Evolutionary conservation across 2,888 invertebrate species (phyloP).

Genomic region (Desoria tigrina): DNA sequence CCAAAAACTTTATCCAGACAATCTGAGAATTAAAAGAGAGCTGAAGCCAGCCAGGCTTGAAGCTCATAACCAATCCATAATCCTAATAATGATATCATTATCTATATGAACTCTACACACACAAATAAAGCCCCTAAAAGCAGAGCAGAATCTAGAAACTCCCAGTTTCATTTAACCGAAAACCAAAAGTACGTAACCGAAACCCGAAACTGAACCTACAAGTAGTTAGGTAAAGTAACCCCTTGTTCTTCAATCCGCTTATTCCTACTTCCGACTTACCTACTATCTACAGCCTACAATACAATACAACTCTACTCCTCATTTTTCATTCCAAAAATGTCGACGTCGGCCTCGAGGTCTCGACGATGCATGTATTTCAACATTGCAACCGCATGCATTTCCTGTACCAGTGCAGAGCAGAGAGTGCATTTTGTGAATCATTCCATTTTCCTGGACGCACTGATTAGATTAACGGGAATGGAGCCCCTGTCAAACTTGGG

Average conservation of each 20-base stretch:
- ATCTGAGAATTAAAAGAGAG: not conserved
- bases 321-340: too few relatives aligned
- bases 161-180: too few relatives aligned
- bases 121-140: too few relatives aligned
- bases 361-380: not conserved
- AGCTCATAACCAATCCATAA: not conserved
- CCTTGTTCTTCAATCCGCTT: too few relatives aligned
- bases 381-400: not conserved
- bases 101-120: not conserved
- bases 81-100: conserved; percentile 11
- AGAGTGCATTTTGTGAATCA: conserved; percentile 7
- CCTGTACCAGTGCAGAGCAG: not conserved
- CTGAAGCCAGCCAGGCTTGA: not conserved
- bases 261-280: too few relatives aligned
- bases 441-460: not conserved
- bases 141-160: too few relatives aligned
- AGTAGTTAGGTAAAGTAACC: too few relatives aligned
- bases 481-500: not conserved
- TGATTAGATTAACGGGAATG: conserved; percentile 3
- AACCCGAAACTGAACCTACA: too few relatives aligned
- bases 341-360: too few relatives aligned
- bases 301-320: too few relatives aligned
- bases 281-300: too few relatives aligned
- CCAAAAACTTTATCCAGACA: conserved; percentile 4
- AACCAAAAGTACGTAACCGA: too few relatives aligned